Base-by-base conservation (phyloP, 2,113 vertebrate species). In the Heptranchias perlo region DNA sequence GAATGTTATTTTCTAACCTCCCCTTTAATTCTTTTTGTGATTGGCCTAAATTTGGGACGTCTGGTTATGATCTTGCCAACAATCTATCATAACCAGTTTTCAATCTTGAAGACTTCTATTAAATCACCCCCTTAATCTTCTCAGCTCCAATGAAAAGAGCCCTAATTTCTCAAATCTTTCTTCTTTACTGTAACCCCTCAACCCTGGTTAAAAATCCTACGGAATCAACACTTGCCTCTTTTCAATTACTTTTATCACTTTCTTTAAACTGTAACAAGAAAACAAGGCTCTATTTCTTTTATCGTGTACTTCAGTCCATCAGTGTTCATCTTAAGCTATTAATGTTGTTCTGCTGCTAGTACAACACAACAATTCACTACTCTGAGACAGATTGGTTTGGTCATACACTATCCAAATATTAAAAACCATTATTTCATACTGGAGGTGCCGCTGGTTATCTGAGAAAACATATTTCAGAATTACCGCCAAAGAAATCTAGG, bases 391-490 rank as follows among this genome's bases (percentile, higher is more conserved):
- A 61, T 18, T 62, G 35, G n/a, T 44, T 23, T 61, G 58, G 16
- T n/a, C n/a, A 64, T n/a, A 39, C n/a, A 23, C 5, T 39, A 18
- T 93, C 89, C 28, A 95, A 73, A 69, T 52, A 73, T 52, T 31
- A 69, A 52, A 35, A 95, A 47, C 25, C 39, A 7, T 95, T 95
- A 69, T 69, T 73, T 49, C 94, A 73, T 95, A 93, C 65, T 31
- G 6, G 25, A 95, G 11, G 47, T 67, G 44, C 94, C 94, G 52
- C 65, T 52, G 52, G 65, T 95, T 73, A 95, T 44, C 94, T 95
- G 64, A 95, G 94, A 95, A 95, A 95, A 95, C 65, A 95, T 95
- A 95, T 28, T 95, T 73, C 52, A 13, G 25, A 52, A 73, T 95
- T 69, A 52, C 11, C 14, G 62, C 65, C 65, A 69, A 95, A 95